Evolutionary conservation across 2,888 invertebrate species (phyloP).

Genomic region (Hydropsyche betteni): DNA sequence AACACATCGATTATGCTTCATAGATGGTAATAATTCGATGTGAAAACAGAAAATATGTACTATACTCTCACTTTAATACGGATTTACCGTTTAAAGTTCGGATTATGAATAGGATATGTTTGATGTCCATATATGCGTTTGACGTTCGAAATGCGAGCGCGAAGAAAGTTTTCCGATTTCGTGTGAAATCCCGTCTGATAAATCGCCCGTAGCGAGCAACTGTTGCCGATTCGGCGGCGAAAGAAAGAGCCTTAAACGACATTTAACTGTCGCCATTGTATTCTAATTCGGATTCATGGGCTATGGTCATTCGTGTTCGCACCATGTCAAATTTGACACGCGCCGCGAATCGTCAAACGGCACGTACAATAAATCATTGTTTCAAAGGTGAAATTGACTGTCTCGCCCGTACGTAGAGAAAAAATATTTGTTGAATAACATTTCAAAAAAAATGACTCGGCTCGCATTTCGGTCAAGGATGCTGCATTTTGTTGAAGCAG

Average conservation of each 20-base stretch:
- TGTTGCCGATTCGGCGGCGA: too few relatives aligned
- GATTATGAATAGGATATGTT: too few relatives aligned
- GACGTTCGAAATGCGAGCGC: too few relatives aligned
- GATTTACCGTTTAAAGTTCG: too few relatives aligned
- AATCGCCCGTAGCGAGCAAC: too few relatives aligned
- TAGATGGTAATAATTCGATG: too few relatives aligned
- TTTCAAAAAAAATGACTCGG: slow-evolving; percentile 8
- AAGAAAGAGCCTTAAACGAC: slow-evolving; percentile 14
- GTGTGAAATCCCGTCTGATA: too few relatives aligned
- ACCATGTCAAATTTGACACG: slow-evolving; percentile 17
- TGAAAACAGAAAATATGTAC: too few relatives aligned
- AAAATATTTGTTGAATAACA: not conserved
- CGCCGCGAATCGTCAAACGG: slow-evolving; percentile 1
- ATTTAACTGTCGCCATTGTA: slow-evolving; percentile 19
- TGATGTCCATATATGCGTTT: too few relatives aligned
- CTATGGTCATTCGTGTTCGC: slow-evolving; percentile 20
- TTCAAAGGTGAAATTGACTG: slow-evolving; percentile 31
- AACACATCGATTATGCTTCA: too few relatives aligned
- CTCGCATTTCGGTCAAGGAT: slow-evolving; percentile 22
- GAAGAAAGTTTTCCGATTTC: too few relatives aligned
- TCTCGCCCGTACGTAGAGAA: not conserved
- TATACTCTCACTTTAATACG: too few relatives aligned
- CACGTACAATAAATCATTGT: slow-evolving; percentile 27
- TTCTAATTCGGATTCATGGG: slow-evolving; percentile 22
- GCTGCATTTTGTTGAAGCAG: not conserved